Percentiles rank a stretch among this genome's conserved stretches.
Conservation (phyloP, 2,797 vertebrate genomes). For the Nasua narica region DNA sequence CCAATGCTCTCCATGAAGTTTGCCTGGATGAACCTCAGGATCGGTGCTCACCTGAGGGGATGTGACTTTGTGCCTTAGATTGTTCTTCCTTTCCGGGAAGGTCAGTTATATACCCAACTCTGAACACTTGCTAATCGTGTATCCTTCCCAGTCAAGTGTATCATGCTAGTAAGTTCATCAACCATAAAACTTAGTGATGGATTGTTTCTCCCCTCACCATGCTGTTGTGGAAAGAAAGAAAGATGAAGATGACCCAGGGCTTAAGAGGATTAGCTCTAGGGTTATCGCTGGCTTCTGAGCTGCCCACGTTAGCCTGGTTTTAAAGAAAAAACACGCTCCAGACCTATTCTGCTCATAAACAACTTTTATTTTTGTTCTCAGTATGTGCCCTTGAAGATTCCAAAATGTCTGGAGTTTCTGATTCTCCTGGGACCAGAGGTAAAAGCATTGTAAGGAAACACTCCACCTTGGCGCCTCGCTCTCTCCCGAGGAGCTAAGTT, state of each 20-base stretch:
- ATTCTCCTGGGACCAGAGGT: slow-evolving; percentile 78
- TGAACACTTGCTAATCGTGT: not conserved
- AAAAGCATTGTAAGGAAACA: slow-evolving; percentile 69
- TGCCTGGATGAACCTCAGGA: not conserved
- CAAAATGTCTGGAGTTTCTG: slow-evolving; percentile 73
- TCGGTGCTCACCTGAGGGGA: not conserved
- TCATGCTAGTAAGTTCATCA: not conserved
- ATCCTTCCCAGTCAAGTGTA: not conserved
- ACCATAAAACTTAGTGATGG: not conserved
- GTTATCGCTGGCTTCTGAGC: not conserved
- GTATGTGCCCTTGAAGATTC: slow-evolving; percentile 84
- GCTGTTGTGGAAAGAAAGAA: not conserved
- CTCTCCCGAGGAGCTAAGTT: slow-evolving; percentile 56
- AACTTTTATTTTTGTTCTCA: slow-evolving; percentile 82
- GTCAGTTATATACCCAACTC: not conserved
- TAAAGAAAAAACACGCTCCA: slow-evolving; percentile 12
- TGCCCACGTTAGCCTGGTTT: not conserved
- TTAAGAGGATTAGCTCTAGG: not conserved
- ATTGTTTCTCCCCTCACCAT: not conserved
- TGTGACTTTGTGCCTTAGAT: accelerated
- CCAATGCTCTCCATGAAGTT: not conserved
- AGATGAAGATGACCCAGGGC: accelerated
- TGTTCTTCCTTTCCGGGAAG: not conserved
- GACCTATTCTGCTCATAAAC: slow-evolving; percentile 75
- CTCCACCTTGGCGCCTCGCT: slow-evolving; percentile 38